These are phyloP conservation scores for Platysternon megacephalum DNA, from an alignment of 2,113 vertebrate species.

Conservation along the genomic window DNA sequence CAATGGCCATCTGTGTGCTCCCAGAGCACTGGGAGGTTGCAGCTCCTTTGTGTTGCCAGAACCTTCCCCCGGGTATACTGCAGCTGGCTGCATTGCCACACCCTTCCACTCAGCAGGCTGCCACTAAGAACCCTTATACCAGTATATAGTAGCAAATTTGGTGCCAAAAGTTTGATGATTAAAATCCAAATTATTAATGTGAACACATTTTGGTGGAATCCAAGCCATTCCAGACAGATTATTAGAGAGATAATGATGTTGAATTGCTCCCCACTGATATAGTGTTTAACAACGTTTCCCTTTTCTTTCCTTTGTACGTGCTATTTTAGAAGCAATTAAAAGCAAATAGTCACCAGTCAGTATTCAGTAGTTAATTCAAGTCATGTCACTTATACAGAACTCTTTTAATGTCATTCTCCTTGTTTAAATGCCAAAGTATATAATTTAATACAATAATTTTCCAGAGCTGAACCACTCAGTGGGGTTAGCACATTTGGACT, in stretches of 20 bases:
- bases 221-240: not conserved
- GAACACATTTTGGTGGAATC: not conserved
- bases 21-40: no score
- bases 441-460: not conserved
- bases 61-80: not conserved
- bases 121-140: not conserved
- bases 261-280: not conserved
- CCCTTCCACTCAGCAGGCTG: not conserved
- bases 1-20: not conserved
- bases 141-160: not conserved
- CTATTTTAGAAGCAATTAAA: constrained; percentile 3
- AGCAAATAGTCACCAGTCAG: not conserved
- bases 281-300: not conserved
- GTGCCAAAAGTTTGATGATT: not conserved
- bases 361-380: not conserved
- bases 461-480: not conserved
- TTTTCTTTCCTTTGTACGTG: not conserved
- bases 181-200: not conserved
- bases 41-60: not conserved
- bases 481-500: not conserved
- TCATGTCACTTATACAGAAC: not conserved
- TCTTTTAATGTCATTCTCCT: not conserved
- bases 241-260: not conserved
- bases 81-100: accelerated
- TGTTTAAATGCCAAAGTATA: not conserved